These are phyloP conservation scores for Chydorus sphaericus DNA, from an alignment of 2,888 invertebrate genomes.

Conservation along the genomic window DNA sequence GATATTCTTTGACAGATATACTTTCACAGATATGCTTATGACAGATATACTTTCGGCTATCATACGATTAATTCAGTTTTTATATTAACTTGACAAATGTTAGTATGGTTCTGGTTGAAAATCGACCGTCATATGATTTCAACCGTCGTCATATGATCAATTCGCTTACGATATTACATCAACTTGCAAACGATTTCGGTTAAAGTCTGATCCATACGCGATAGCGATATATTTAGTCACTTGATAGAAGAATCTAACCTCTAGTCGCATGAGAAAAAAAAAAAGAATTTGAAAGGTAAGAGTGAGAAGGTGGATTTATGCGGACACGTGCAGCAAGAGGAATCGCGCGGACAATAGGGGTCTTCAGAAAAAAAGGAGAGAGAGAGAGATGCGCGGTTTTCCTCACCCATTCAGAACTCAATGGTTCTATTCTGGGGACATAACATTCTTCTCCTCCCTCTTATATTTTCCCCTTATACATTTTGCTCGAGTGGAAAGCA, in stretches of 20 bases:
- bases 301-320: not conserved
- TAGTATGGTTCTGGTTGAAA: not conserved
- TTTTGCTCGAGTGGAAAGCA: not conserved
- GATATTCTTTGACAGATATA: too few relatives aligned
- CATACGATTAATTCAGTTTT: too few relatives aligned
- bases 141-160: too few relatives aligned
- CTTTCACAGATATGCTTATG: too few relatives aligned
- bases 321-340: not conserved
- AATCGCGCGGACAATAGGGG: not conserved
- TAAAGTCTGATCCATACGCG: too few relatives aligned
- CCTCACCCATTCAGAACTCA: slow-evolving; percentile 8
- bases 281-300: not conserved
- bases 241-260: too few relatives aligned
- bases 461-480: slow-evolving; percentile 21
- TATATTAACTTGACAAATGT: too few relatives aligned
- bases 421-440: slow-evolving; percentile 6
- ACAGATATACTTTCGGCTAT: too few relatives aligned
- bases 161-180: too few relatives aligned
- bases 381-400: slow-evolving; percentile 7
- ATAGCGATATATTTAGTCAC: too few relatives aligned
- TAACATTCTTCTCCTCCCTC: slow-evolving; percentile 5
- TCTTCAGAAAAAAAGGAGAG: not conserved
- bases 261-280: not conserved
- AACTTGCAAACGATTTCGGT: too few relatives aligned
- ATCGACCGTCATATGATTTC: not conserved